A percentile compares a stretch with the other conserved stretches of the same genome.
Conservation (phyloP, 2,113 vertebrate genomes). For the Salvelinus fontinalis region DNA sequence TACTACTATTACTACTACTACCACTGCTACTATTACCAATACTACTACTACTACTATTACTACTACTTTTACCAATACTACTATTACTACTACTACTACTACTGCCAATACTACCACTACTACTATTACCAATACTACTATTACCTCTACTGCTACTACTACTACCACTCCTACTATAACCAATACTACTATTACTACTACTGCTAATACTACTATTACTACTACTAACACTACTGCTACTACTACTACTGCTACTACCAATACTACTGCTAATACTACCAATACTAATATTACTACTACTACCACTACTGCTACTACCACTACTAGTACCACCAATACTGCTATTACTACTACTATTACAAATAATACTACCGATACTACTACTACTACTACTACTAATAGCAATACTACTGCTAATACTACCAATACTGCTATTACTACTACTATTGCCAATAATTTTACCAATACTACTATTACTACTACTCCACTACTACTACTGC, state of each 20-base stretch:
- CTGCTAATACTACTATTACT: accelerated
- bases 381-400: accelerated
- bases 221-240: accelerated
- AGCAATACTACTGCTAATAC: too few relatives aligned
- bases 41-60: too few relatives aligned
- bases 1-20: too few relatives aligned
- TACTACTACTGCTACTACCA: too few relatives aligned
- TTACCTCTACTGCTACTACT: accelerated
- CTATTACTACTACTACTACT: too few relatives aligned
- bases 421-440: accelerated
- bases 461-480: too few relatives aligned
- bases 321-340: too few relatives aligned
- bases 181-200: accelerated
- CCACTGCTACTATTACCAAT: too few relatives aligned
- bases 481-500: too few relatives aligned
- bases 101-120: too few relatives aligned
- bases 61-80: accelerated
- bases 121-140: accelerated
- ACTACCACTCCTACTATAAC: accelerated
- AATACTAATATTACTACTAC: accelerated
- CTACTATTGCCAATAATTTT: too few relatives aligned
- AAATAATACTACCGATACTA: accelerated
- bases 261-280: accelerated
- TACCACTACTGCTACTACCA: accelerated
- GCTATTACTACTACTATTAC: too few relatives aligned